These are phyloP conservation scores for Monopterus albus DNA, from an alignment of 2,113 vertebrate genomes.

Conservation along the genomic window DNA sequence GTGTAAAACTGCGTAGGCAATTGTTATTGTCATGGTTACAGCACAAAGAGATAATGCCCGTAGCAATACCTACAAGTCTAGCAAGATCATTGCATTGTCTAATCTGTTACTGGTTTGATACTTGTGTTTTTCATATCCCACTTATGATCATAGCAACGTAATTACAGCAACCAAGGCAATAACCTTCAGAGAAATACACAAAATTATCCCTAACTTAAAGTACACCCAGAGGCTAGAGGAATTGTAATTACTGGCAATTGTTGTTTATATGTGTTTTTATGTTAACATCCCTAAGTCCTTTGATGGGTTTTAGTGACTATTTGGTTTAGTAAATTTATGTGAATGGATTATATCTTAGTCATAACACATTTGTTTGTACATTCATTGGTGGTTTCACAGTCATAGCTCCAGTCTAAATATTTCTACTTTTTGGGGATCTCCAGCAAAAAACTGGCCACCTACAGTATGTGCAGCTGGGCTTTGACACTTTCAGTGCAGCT, in stretches of 20 bases:
- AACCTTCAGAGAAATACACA: constrained; percentile 48
- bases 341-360: constrained; percentile 27
- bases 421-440: constrained; percentile 1
- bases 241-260: constrained; percentile 49
- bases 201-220: constrained; percentile 31
- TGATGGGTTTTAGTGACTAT: constrained; percentile 15
- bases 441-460: background rate
- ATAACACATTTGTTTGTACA: constrained; percentile 31
- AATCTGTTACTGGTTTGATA: constrained; percentile 42
- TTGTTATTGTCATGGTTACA: constrained; percentile 74
- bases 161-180: constrained; percentile 47
- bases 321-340: constrained; percentile 28
- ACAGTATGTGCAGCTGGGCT: background rate
- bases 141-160: constrained; percentile 54
- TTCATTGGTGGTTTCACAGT: constrained; percentile 29
- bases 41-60: constrained; percentile 41
- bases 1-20: constrained; percentile 58
- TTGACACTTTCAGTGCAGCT: background rate
- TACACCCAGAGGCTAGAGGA: constrained; percentile 18
- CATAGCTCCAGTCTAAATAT: constrained; percentile 5
- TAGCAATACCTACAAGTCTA: constrained; percentile 50
- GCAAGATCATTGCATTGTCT: constrained; percentile 39
- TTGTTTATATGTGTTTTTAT: constrained; percentile 47
- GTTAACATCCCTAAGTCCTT: constrained; percentile 38
- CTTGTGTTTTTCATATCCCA: constrained; percentile 51